Percentiles rank a stretch among this genome's conserved stretches.
Conservation (phyloP, 2,113 vertebrate species). For the Dermatemys mawii region DNA sequence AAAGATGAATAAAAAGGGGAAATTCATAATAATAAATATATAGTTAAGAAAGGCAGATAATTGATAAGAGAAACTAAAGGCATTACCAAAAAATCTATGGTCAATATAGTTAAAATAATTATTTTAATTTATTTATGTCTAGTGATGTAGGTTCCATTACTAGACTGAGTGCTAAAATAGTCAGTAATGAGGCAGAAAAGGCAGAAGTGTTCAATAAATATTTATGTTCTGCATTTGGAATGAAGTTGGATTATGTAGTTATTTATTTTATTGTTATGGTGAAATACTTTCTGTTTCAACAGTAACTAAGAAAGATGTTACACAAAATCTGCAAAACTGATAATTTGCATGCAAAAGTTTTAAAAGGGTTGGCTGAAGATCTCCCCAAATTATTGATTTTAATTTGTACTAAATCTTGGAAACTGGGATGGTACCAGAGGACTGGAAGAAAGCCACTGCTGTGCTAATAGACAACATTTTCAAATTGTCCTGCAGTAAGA, state of each 20-base stretch:
- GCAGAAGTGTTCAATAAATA: neutral
- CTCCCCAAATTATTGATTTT: neutral
- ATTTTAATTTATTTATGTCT: neutral
- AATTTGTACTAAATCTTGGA: neutral
- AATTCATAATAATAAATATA: neutral
- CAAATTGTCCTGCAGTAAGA: neutral
- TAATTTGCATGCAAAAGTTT: neutral
- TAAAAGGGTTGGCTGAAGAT: neutral
- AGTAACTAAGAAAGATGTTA: neutral
- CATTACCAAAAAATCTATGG: neutral
- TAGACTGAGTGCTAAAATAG: no score
- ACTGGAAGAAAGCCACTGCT: neutral
- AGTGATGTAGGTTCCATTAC: no score
- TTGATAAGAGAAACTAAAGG: neutral
- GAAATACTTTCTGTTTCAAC: neutral
- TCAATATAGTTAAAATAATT: neutral
- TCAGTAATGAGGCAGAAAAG: neutral
- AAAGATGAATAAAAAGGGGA: neutral
- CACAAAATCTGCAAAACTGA: neutral
- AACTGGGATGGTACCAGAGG: neutral
- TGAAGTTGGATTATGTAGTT: neutral
- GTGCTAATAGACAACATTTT: neutral
- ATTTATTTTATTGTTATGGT: neutral
- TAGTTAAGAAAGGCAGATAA: neutral
- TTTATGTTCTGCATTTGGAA: neutral